A percentile compares a stretch with the other conserved stretches of the same genome.
Evolutionary conservation across 2,888 invertebrate genomes (phyloP).

Genomic region (Mechanitis mazaeus): DNA sequence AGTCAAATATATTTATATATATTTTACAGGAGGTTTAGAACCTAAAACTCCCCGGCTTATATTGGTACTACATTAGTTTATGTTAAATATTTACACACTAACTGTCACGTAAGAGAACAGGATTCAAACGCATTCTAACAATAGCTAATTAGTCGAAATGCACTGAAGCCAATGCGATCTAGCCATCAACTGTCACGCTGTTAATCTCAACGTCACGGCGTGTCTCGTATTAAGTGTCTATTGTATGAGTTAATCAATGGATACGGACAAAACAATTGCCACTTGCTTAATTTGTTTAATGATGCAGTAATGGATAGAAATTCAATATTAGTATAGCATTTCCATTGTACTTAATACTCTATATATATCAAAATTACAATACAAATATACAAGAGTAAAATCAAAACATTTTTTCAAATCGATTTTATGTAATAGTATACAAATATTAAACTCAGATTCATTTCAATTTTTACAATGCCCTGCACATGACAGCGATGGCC

Average conservation of each 20-base stretch:
- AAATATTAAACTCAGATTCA: background rate
- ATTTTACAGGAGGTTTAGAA: too few species aligned
- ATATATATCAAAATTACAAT: background rate
- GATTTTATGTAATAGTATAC: background rate
- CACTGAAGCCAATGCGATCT: conserved; percentile 6
- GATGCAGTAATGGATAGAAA: background rate
- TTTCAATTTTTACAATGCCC: conserved; percentile 16
- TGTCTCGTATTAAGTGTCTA: conserved; percentile 14
- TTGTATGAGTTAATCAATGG: conserved; percentile 4
- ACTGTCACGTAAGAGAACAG: background rate
- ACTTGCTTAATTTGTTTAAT: conserved; percentile 2
- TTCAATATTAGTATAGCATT: background rate
- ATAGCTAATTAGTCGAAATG: conserved; percentile 8
- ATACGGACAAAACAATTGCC: background rate
- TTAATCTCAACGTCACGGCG: conserved; percentile 21
- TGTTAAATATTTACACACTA: background rate
- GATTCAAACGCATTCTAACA: conserved; percentile 6
- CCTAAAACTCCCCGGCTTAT: too few species aligned
- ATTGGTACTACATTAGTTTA: too few species aligned
- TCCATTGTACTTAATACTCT: too few species aligned
- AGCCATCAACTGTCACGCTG: conserved; percentile 17
- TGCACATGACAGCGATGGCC: conserved; percentile 24
- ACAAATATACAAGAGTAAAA: background rate
- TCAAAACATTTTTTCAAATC: background rate
- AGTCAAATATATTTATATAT: too few species aligned